phyloP scores from a whole-genome alignment of 53 echinoderm and acorn worm species.

The Arbacia lixula region DNA sequence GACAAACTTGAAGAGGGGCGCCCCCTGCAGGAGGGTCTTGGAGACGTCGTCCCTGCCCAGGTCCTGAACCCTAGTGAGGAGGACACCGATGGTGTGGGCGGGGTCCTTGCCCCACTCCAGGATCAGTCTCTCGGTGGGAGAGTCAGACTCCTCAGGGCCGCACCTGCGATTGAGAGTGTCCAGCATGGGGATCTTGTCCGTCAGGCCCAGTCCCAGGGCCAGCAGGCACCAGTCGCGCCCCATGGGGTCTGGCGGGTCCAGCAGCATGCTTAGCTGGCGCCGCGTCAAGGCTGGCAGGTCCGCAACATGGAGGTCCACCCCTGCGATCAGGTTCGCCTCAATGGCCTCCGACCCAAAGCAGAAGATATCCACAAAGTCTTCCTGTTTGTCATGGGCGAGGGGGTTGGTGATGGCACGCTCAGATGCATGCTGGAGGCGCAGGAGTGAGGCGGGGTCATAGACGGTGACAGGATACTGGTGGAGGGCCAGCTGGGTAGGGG shows the following conservation, averaged over 20 bases:
- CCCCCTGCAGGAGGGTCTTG: conserved; percentile 74
- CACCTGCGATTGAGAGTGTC: conserved; percentile 77
- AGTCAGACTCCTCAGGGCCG: conserved; percentile 87
- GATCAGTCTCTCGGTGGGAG: conserved; percentile 87
- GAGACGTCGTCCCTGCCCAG: conserved; percentile 89
- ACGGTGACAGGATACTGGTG: conserved; percentile 86
- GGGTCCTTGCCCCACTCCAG: conserved; percentile 87
- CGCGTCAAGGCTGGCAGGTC: conserved; percentile 87
- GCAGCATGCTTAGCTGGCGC: conserved; percentile 89
- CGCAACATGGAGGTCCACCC: conserved; percentile 77
- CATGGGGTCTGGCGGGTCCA: conserved; percentile 98
- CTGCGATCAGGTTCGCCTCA: conserved; percentile 78
- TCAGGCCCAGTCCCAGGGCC: conserved; percentile 84
- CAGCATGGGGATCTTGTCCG: conserved; percentile 82
- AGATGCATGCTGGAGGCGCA: conserved; percentile 71
- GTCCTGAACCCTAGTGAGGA: conserved; percentile 76
- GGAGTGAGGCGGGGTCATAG: conserved; percentile 80
- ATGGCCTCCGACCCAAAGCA: conserved; percentile 85
- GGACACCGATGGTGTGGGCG: conserved; percentile 73
- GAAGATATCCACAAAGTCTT: conserved; percentile 84
- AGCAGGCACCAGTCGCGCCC: conserved; percentile 98
- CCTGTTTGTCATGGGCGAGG: conserved; percentile 74
- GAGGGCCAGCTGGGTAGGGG: conserved; percentile 76
- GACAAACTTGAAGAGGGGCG: conserved; percentile 91
- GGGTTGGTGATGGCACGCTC: conserved; percentile 72